Evolutionary conservation across 2,888 invertebrate genomes (phyloP), one percentile per base, ranked within the genome.

Genomic region (Dexiosoma caninum): DNA sequence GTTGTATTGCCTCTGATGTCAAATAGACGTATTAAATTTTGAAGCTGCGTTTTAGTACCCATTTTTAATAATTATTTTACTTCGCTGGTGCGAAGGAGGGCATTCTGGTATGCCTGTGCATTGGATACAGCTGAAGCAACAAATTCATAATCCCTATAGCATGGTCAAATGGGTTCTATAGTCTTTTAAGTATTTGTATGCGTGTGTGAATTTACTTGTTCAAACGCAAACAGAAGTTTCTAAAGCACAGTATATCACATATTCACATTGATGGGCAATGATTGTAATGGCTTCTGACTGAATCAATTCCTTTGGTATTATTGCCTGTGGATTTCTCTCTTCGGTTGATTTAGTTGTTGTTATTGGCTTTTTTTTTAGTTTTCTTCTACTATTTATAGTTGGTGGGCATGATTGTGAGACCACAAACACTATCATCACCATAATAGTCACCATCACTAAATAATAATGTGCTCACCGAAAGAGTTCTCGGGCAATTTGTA

Each of bases 241-340:
- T n/a, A n/a, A n/a, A 27, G 32, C 30, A 57, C 10, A 46, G n/a
- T 59, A n/a, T 49, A 44, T 55, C 72, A 77, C 74, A 62, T 57
- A 76, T 69, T 81, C 66, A 72, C 72, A 77, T 64, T 81, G 77
- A 81, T 69, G 81, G 77, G 57, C 64, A 81, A 81, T 81, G 81
- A 81, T 77, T 69, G 77, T 81, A 81, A 81, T 81, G 71, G 77
- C 57, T 81, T 77, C 74, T 81, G 81, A 81, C 77, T 81, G 72
- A 81, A 81, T 77, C 81, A 81, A 77, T 77, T 81, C 81, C 81
- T 81, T 81, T 81, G 72, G 69, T 64, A 69, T 72, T 81, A 76
- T 72, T 76, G 76, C 55, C 66, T 62, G 19, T 35, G 30, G 77
- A 30, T 46, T 72, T 69, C 35, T 64, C 44, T 57, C 23, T 66